phyloP scores from a whole-genome alignment of 2,797 vertebrate genomes.

The Phrynocephalus forsythii region DNA sequence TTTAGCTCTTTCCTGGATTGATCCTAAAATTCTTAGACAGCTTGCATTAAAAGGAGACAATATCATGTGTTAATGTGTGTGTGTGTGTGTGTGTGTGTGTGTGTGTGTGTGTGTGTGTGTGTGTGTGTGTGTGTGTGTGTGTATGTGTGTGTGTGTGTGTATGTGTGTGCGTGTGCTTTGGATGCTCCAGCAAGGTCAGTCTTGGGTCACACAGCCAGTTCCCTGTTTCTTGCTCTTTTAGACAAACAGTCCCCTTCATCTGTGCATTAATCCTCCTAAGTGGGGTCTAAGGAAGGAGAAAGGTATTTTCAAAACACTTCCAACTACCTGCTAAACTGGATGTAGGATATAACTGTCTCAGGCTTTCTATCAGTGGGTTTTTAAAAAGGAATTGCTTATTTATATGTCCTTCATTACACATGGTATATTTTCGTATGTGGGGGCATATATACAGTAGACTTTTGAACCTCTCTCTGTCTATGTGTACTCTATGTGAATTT shows the following conservation, averaged over 20 bases:
- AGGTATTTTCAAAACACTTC: background rate
- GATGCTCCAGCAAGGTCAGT: background rate
- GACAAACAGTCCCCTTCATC: background rate
- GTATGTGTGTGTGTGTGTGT: too few relatives aligned
- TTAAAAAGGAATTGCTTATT: background rate
- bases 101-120: too few relatives aligned
- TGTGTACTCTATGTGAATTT: background rate
- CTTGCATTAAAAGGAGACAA: too few relatives aligned
- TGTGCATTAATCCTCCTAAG: background rate
- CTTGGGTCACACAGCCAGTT: background rate
- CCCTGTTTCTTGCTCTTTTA: background rate
- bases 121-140: too few relatives aligned
- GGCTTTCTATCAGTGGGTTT: too few relatives aligned
- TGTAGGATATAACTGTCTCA: too few relatives aligned
- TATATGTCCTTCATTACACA: too few relatives aligned
- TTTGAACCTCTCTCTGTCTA: background rate
- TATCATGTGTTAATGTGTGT: too few relatives aligned
- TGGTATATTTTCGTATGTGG: too few relatives aligned
- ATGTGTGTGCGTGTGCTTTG: background rate
- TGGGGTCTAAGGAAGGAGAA: background rate
- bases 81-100: too few relatives aligned
- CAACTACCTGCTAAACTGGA: background rate
- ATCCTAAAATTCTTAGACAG: too few relatives aligned
- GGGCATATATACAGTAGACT: background rate
- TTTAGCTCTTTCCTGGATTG: too few relatives aligned